Conservation (phyloP, 2,113 vertebrate genomes). For the Pelobates fuscus region DNA sequence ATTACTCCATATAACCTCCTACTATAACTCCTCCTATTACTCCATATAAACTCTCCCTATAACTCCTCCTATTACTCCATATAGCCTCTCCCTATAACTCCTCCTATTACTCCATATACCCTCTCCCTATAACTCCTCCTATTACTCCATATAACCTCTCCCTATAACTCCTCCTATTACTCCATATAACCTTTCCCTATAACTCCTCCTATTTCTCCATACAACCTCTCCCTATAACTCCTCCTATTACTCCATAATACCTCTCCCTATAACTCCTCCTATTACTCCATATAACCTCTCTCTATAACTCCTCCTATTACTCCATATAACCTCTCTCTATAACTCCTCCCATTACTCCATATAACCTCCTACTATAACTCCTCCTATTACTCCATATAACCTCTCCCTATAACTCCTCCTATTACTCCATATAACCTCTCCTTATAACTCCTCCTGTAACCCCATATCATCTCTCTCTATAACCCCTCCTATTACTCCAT, state of each 20-base stretch:
- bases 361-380: neutral
- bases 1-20: slow-evolving; percentile 2
- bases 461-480: neutral
- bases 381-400: slow-evolving; percentile 6
- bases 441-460: neutral
- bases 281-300: slow-evolving; percentile 2
- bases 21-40: neutral
- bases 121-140: neutral
- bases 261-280: neutral
- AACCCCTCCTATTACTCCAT: slow-evolving; percentile 3
- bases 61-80: slow-evolving; percentile 2
- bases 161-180: neutral
- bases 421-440: too few relatives aligned
- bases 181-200: slow-evolving; percentile 3
- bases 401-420: too few relatives aligned
- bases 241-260: neutral
- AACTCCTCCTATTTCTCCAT: neutral
- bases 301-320: neutral
- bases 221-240: neutral
- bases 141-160: slow-evolving; percentile 3
- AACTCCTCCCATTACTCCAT: slow-evolving; percentile 3
- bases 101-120: neutral
- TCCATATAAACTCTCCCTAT: slow-evolving; percentile 1
- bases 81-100: neutral
- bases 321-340: slow-evolving; percentile 7